Base-by-base conservation (phyloP, 2,888 invertebrate species). In the Napeogenes inachia region DNA sequence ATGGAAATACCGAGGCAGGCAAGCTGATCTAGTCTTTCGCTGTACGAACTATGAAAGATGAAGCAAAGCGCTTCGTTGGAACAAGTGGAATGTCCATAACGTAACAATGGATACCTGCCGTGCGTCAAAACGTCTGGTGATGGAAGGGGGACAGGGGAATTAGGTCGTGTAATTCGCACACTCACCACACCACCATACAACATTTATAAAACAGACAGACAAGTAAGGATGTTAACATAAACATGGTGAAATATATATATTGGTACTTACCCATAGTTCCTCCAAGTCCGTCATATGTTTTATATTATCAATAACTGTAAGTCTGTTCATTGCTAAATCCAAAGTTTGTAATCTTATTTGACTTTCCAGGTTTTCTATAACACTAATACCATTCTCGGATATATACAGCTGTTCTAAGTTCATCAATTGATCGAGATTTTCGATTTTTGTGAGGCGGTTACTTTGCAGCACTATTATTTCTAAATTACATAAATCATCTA, bases 361-460 rank as follows among this genome's bases (percentile, higher is more conserved):
- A 60, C 89, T 89, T 0, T 92, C 91, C 68, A 98, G 80, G 65
- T 95, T 95, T 79, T 97, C 96, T 63, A 99, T 95, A 0, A 74
- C 79, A 3, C 93, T 92, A 46, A 99, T 92, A 6, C 97, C 98
- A 88, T 99, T 99, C 84, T 98, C 97, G 0, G 98, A 98, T 66
- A 98, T 78, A 81, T 99, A 99, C 13, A 99, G 84, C 79, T 99
- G 97, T 57, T 95, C 95, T 64, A 99, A 84, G 59, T 95, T 93
- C 0, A 80, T 90, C 33, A 98, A 84, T 3, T 91, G 89, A 0
- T 95, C 94, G 59, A 99, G 78, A 74, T 97, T 97, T 79, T 98
- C 98, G 64, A 99, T 95, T 80, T 95, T 95, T 0, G 93, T 91
- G 54, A 99, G 89, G 4, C 99, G 93, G 86, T 99, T 99, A 73